These are phyloP conservation scores for Acanthopagrus latus DNA, from an alignment of 2,797 vertebrate genomes.

Conservation along the genomic window DNA sequence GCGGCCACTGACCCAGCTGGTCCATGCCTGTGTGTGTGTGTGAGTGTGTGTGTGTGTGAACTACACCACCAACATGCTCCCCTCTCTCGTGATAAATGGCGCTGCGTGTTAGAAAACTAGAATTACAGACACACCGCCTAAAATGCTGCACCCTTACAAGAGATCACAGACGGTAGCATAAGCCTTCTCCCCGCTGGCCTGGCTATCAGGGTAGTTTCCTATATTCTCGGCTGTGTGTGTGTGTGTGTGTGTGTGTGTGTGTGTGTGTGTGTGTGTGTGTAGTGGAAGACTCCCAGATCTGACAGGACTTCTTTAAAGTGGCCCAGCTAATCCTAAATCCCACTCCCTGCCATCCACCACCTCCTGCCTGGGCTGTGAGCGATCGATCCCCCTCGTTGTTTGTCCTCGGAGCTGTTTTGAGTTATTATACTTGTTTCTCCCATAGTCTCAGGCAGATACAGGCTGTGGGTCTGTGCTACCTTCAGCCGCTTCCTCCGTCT, in stretches of 20 bases:
- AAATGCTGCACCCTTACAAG: slow-evolving; percentile 28
- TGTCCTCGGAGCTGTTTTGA: slow-evolving; percentile 83
- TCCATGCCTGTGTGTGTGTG: slow-evolving; percentile 13
- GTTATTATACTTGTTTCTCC: slow-evolving; percentile 76
- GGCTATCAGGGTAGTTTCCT: slow-evolving; percentile 42
- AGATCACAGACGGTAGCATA: slow-evolving; percentile 43
- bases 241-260: background rate
- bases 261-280: slow-evolving; percentile 8
- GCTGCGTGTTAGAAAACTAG: slow-evolving; percentile 30
- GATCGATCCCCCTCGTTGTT: slow-evolving; percentile 85
- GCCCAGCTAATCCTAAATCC: slow-evolving; percentile 77
- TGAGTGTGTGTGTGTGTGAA: background rate
- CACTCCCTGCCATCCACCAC: slow-evolving; percentile 63
- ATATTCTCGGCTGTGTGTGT: slow-evolving; percentile 11
- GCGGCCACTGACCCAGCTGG: slow-evolving; percentile 41
- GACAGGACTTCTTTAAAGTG: slow-evolving; percentile 76
- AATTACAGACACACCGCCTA: slow-evolving; percentile 38
- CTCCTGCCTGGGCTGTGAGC: slow-evolving; percentile 69
- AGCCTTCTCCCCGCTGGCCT: slow-evolving; percentile 39
- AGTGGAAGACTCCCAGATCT: slow-evolving; percentile 45
- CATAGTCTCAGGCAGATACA: slow-evolving; percentile 72
- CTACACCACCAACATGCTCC: slow-evolving; percentile 1
- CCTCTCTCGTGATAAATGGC: slow-evolving; percentile 36
- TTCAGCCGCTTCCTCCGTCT: slow-evolving; percentile 48
- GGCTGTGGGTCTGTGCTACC: slow-evolving; percentile 52